Conservation (phyloP, 2,113 vertebrate genomes). For the Macquaria ambigua region DNA sequence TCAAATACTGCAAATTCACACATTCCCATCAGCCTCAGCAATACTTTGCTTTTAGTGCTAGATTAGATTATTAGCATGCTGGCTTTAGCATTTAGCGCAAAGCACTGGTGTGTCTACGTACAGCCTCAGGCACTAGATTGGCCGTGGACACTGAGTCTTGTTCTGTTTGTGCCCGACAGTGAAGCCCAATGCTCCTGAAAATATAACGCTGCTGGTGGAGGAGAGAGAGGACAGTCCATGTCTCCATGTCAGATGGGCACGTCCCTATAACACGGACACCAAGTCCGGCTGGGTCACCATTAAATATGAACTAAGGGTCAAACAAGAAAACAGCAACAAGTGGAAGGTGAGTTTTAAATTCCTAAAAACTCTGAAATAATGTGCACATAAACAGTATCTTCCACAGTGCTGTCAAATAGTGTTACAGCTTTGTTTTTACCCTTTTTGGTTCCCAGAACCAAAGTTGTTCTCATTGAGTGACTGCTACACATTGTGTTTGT, state of each 20-base stretch:
- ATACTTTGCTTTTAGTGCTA: neutral
- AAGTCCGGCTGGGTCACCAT: constrained; percentile 86
- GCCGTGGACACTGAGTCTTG: neutral
- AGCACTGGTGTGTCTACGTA: neutral
- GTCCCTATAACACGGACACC: constrained; percentile 77
- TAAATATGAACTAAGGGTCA: constrained; percentile 87
- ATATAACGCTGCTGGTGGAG: constrained; percentile 79
- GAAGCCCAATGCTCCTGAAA: constrained; percentile 87
- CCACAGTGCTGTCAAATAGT: too few species aligned
- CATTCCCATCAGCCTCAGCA: neutral
- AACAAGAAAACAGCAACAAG: constrained; percentile 75
- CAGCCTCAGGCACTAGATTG: neutral
- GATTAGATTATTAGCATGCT: too few species aligned
- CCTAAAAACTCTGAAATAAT: neutral
- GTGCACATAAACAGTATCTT: neutral
- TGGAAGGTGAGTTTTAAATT: constrained; percentile 84
- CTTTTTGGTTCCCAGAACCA: neutral
- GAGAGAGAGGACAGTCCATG: constrained; percentile 54
- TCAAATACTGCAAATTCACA: too few species aligned
- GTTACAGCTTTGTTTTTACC: neutral
- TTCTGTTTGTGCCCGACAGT: constrained; percentile 79
- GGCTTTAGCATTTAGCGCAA: neutral
- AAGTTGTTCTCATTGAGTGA: neutral
- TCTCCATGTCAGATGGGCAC: constrained; percentile 84
- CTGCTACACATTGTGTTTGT: neutral